Conservation (phyloP, 64 coral and sea anemone species). For the Catalaphyllia jardinei region DNA sequence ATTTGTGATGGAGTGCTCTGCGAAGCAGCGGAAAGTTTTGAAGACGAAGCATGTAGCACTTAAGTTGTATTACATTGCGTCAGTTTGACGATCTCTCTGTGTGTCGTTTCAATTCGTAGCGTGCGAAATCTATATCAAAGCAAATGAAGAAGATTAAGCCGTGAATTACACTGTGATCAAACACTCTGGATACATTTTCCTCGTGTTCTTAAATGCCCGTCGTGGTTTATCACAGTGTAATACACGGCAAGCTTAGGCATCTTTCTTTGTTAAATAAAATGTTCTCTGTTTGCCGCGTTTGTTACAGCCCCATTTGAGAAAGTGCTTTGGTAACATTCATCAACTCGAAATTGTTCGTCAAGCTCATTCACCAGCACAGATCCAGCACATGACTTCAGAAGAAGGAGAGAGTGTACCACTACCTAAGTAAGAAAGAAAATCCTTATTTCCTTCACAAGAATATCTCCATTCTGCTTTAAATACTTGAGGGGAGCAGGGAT, state of each 20-base stretch:
- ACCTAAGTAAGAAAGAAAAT: slow-evolving; percentile 72
- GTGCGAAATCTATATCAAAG: too few relatives aligned
- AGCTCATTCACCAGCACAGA: slow-evolving; percentile 71
- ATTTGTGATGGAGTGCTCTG: too few relatives aligned
- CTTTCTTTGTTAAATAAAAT: not conserved
- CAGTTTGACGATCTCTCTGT: too few relatives aligned
- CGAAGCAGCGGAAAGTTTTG: too few relatives aligned
- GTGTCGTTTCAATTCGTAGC: too few relatives aligned
- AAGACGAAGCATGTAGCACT: too few relatives aligned
- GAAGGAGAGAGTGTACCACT: slow-evolving; percentile 87
- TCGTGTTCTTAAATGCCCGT: not conserved
- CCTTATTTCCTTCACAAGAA: not conserved
- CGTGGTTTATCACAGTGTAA: too few relatives aligned
- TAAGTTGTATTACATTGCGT: too few relatives aligned
- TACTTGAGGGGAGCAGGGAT: not conserved
- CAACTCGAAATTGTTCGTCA: slow-evolving; percentile 86
- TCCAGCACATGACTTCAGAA: slow-evolving; percentile 86
- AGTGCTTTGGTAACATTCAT: slow-evolving; percentile 95
- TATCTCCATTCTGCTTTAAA: not conserved
- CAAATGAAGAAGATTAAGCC: too few relatives aligned
- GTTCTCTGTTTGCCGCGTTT: not conserved
- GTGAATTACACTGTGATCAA: too few relatives aligned
- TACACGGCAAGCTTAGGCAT: not conserved
- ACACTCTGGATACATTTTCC: not conserved
- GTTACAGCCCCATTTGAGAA: slow-evolving; percentile 86